These are phyloP conservation scores for Ophiodon elongatus DNA, from an alignment of 2,113 vertebrate species.

Conservation along the genomic window DNA sequence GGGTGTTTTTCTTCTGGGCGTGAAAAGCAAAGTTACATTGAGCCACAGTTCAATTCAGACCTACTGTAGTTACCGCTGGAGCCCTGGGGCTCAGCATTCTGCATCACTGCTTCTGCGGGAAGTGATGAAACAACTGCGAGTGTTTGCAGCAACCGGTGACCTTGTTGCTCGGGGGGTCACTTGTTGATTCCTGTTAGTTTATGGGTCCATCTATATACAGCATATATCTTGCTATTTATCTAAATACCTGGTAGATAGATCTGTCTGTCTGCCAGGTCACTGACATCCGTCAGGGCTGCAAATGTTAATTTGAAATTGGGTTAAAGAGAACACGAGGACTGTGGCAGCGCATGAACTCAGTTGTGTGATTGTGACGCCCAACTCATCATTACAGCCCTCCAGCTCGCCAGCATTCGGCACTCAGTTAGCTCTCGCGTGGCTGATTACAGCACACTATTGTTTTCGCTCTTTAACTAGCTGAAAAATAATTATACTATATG, in stretches of 20 bases:
- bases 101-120: slow-evolving; percentile 60
- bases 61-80: slow-evolving; percentile 34
- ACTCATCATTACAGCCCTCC: slow-evolving; percentile 14
- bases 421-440: background rate
- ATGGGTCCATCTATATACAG: background rate
- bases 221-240: background rate
- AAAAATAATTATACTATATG: background rate
- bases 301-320: slow-evolving; percentile 21
- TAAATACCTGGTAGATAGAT: slow-evolving; percentile 19
- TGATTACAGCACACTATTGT: slow-evolving; percentile 12
- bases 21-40: slow-evolving; percentile 52
- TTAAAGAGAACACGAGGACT: slow-evolving; percentile 20
- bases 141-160: slow-evolving; percentile 17
- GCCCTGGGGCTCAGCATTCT: slow-evolving; percentile 57
- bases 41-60: slow-evolving; percentile 62
- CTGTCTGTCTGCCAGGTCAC: background rate
- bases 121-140: slow-evolving; percentile 38
- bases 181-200: slow-evolving; percentile 5
- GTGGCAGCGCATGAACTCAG: slow-evolving; percentile 37
- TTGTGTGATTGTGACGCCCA: slow-evolving; percentile 24
- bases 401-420: slow-evolving; percentile 14
- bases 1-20: slow-evolving; percentile 51
- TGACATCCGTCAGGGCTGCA: background rate
- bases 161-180: slow-evolving; percentile 16
- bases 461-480: slow-evolving; percentile 14